Evolutionary conservation across 2,888 invertebrate genomes (phyloP).

Genomic region (Nephrotoma flavescens): DNA sequence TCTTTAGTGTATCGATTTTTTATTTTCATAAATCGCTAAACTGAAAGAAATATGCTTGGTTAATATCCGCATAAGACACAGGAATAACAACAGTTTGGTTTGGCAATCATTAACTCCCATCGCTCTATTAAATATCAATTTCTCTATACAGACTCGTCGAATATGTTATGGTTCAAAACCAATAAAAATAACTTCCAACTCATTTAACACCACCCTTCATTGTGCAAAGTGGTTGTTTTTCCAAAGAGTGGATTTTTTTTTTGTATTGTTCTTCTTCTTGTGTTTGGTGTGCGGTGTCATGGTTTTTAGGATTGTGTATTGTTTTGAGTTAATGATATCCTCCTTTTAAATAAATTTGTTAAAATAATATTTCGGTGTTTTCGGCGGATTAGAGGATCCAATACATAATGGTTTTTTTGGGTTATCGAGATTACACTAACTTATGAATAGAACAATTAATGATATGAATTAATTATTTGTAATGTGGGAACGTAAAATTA

Average conservation of each 20-base stretch:
- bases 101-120: background rate
- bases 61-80: background rate
- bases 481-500: no score
- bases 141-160: background rate
- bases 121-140: background rate
- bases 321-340: background rate
- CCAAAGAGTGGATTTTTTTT: background rate
- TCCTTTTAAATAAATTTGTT: background rate
- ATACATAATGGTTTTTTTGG: no score
- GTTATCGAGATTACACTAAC: no score
- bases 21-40: background rate
- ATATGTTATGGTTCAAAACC: background rate
- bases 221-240: background rate
- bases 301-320: background rate
- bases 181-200: conserved; percentile 8
- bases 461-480: no score
- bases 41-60: background rate
- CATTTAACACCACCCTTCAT: conserved; percentile 11
- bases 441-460: no score
- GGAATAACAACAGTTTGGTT: background rate
- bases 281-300: background rate
- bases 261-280: background rate
- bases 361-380: background rate
- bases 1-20: background rate
- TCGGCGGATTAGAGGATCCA: background rate